A percentile compares a stretch with the other conserved stretches of the same genome.
phyloP scores from a whole-genome alignment of 1,140 invertebrate species.

The Trypoxylus dichotomus region DNA sequence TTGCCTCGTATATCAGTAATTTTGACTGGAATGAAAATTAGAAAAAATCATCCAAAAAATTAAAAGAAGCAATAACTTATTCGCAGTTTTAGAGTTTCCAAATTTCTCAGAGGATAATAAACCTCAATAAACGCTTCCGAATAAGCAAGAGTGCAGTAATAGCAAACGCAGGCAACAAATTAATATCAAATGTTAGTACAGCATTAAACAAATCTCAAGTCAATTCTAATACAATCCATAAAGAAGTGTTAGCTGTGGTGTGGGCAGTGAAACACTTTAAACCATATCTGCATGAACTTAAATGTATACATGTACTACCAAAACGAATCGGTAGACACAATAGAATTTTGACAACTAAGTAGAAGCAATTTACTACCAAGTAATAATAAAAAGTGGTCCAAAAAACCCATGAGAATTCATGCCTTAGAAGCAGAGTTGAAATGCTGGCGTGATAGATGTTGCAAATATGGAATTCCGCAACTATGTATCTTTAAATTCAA shows the following conservation, averaged over 20 bases:
- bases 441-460: background rate
- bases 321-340: background rate
- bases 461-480: background rate
- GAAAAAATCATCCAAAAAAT: background rate
- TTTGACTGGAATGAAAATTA: slow-evolving; percentile 10
- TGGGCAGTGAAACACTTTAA: slow-evolving; percentile 31
- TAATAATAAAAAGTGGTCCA: background rate
- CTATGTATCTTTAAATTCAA: background rate
- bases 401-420: background rate
- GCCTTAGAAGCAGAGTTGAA: background rate
- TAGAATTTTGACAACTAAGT: slow-evolving; percentile 12
- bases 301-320: slow-evolving; percentile 23
- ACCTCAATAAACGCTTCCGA: background rate
- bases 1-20: too few species aligned
- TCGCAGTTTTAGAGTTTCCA: slow-evolving; percentile 26
- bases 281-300: slow-evolving; percentile 13
- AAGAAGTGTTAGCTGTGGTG: slow-evolving; percentile 39
- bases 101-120: too few species aligned
- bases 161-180: slow-evolving; percentile 36
- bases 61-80: slow-evolving; percentile 11
- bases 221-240: slow-evolving; percentile 45
- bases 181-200: slow-evolving; percentile 52
- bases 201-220: slow-evolving; percentile 32
- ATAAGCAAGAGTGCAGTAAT: slow-evolving; percentile 40
- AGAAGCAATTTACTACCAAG: background rate